Base-by-base conservation (phyloP, 2,888 invertebrate species). In the Synanthedon tipuliformis region DNA sequence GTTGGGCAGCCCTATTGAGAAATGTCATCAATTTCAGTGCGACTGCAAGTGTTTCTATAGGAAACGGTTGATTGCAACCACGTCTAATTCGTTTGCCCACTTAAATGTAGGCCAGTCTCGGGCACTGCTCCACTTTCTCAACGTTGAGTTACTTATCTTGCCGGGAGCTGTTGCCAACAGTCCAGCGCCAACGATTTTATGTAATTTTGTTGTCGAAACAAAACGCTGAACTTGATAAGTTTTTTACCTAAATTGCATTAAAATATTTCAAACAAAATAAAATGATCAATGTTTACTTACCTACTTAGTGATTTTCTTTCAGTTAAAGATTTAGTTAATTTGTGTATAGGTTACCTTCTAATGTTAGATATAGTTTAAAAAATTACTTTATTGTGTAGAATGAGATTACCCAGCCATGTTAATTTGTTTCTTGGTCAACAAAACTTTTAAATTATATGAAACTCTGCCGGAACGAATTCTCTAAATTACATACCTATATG, bases 151-250 rank as follows among this genome's bases (percentile, higher is more conserved):
- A 81, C 75, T 78, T 81, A 83, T 81, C 81, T 78, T 68, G 73
- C 65, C 74, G 75, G 82, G 76, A 82, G 77, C 69, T 69, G 73
- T 75, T 81, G 79, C 79, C 83, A 81, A 74, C 81, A 65, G 69
- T 71, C 71, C 73, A 74, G 75, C 68, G 78, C 75, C 75, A 77
- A 76, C 74, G 62, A 69, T 73, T 83, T 85, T 81, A 83, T 83
- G 78, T 83, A 86, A 86, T 81, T 78, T 76, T 79, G 77, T 81
- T 85, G 78, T 81, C 68, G 84, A 85, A 84, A 85, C 77, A 71
- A 77, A 79, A 78, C 73, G 73, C 23, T 75, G 77, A 61, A 61
- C 59, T 62, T 62, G 61, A 65, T 62, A 62, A 56, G 56, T 65
- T 62, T 64, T 57, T 54, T 45, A 15, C 8, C 45, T 45, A 45